phyloP scores from a whole-genome alignment of 2,888 invertebrate genomes.

The Pyrrhosoma nymphula region DNA sequence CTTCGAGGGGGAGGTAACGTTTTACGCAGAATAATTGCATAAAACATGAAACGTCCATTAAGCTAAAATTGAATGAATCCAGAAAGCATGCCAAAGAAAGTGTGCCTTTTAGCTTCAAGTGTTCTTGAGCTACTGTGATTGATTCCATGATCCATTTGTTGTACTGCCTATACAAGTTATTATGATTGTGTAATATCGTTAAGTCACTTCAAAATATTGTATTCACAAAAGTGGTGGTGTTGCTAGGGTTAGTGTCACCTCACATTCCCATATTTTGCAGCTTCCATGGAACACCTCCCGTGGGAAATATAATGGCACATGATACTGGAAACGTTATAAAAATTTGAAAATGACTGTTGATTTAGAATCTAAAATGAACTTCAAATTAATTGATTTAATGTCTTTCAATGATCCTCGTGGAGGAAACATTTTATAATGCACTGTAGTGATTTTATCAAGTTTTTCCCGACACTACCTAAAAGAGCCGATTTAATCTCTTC shows the following conservation, averaged over 20 bases:
- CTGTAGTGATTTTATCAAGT: too few relatives aligned
- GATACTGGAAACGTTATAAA: too few relatives aligned
- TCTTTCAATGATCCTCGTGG: too few relatives aligned
- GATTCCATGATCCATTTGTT: neutral
- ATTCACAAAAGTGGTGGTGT: neutral
- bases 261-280: neutral
- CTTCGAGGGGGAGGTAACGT: neutral
- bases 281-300: neutral
- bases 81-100: constrained; percentile 40
- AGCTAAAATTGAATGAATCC: neutral
- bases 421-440: too few relatives aligned
- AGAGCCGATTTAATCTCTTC: too few relatives aligned
- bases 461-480: too few relatives aligned
- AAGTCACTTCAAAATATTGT: neutral
- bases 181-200: neutral
- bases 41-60: neutral
- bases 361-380: too few relatives aligned
- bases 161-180: neutral
- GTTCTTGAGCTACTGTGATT: constrained; percentile 6
- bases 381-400: too few relatives aligned
- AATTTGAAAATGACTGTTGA: too few relatives aligned
- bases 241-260: neutral
- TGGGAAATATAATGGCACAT: neutral
- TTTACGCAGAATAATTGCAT: neutral
- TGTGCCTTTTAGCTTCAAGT: neutral